These are phyloP conservation scores for Caenorhabditis sp. DNA, from an alignment of 2,888 invertebrate genomes.

Conservation along the genomic window DNA sequence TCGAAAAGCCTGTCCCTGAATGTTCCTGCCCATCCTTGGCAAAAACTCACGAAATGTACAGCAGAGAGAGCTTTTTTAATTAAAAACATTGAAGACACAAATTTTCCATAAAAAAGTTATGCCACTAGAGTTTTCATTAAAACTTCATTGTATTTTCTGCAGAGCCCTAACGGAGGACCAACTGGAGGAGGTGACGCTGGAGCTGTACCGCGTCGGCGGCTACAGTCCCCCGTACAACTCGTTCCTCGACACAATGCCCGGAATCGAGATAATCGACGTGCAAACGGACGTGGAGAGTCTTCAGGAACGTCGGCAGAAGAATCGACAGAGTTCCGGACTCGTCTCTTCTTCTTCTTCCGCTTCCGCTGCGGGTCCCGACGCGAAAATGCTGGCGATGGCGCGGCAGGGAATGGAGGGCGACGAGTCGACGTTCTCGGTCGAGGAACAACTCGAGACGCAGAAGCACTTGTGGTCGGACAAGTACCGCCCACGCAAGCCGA, in stretches of 20 bases:
- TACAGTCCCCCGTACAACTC: slow-evolving; percentile 83
- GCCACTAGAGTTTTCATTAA: slow-evolving; percentile 5
- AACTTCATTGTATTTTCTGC: background rate
- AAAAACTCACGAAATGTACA: too few relatives aligned
- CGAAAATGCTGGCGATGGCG: slow-evolving; percentile 87
- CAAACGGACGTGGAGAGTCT: slow-evolving; percentile 87
- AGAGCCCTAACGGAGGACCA: slow-evolving; percentile 70
- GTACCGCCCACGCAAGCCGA: slow-evolving; percentile 95
- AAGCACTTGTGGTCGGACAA: slow-evolving; percentile 97
- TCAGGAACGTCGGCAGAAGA: slow-evolving; percentile 42
- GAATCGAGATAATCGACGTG: slow-evolving; percentile 81
- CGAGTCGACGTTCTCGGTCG: slow-evolving; percentile 84
- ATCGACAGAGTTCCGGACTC: slow-evolving; percentile 17
- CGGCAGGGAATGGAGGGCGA: slow-evolving; percentile 89
- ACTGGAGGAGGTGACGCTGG: slow-evolving; percentile 61
- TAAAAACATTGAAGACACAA: too few relatives aligned
- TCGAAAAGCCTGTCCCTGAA: too few relatives aligned
- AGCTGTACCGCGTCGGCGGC: slow-evolving; percentile 86
- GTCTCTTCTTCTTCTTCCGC: background rate
- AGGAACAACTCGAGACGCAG: slow-evolving; percentile 81
- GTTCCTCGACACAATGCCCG: slow-evolving; percentile 74
- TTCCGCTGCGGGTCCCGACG: slow-evolving; percentile 79
- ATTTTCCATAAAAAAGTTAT: too few relatives aligned
- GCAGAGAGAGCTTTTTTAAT: too few relatives aligned
- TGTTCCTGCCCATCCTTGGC: too few relatives aligned